Evolutionary conservation across 2,888 invertebrate genomes (phyloP).

Genomic region (Megaustenia siamemsis): DNA sequence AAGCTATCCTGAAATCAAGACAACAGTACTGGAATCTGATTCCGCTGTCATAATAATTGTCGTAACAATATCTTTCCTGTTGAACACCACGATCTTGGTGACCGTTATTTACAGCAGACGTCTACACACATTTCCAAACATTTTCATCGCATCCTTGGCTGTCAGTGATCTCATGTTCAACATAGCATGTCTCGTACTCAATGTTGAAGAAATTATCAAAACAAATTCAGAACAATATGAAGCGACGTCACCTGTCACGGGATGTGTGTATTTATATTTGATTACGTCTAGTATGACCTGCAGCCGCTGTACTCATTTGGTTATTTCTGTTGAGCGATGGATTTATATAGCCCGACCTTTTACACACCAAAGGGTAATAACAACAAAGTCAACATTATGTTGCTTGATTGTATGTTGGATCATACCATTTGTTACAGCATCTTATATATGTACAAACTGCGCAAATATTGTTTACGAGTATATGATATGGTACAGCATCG

Average conservation of each 20-base stretch:
- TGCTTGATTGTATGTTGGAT: not conserved
- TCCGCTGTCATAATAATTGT: not conserved
- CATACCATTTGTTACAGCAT: not conserved
- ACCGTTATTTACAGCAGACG: not conserved
- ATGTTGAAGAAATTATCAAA: not conserved
- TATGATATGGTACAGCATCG: not conserved
- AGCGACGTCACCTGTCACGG: too few species aligned
- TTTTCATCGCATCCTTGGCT: constrained; percentile 2
- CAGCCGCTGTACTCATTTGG: not conserved
- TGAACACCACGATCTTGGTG: not conserved
- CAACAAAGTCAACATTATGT: not conserved
- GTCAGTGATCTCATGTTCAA: not conserved
- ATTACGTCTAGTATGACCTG: not conserved
- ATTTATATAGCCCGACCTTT: constrained; percentile 9
- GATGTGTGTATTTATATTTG: not conserved
- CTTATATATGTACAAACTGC: not conserved
- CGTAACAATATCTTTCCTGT: not conserved
- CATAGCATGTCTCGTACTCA: not conserved
- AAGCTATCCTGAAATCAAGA: too few species aligned
- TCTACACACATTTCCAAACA: not conserved
- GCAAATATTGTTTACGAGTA: not conserved
- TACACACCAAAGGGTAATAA: not conserved
- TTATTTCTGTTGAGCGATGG: constrained; percentile 1
- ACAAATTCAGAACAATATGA: not conserved
- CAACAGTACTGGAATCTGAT: not conserved